Base-by-base conservation (phyloP, 2,888 invertebrate species). In the Hofmannophila pseudospretella region DNA sequence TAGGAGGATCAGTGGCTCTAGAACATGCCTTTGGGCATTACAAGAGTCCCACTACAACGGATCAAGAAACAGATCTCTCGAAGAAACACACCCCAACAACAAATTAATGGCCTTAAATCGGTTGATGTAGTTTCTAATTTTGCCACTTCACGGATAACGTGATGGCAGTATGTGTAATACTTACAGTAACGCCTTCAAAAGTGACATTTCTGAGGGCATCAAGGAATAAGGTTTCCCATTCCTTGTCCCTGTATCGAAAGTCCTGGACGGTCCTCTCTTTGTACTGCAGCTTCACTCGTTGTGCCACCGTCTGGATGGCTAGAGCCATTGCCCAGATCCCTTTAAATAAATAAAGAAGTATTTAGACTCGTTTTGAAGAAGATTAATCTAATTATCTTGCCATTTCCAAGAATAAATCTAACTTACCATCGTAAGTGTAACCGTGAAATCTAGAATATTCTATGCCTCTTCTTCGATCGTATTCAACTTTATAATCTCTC, bases 381-480 rank as follows among this genome's bases (percentile, higher is more conserved):
- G n/a, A n/a, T n/a, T n/a, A n/a, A n/a, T n/a, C n/a, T n/a, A n/a
- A n/a, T n/a, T n/a, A n/a, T n/a, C n/a, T n/a, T n/a, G n/a, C n/a
- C n/a, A n/a, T n/a, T n/a, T n/a, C n/a, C n/a, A n/a, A n/a, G n/a
- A n/a, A n/a, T n/a, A n/a, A n/a, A n/a, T n/a, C n/a, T 7, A 13
- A 34, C 62, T 56, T 52, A 86, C 97, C 99, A 75, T 99, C 99
- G 72, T 99, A 99, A 7, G 98, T 98, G 76, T 99, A 99, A 1
- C 98, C 98, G 72, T 98, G 98, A 69, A 97, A 98, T 49, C 97
- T 90, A 22, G 97, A 97, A 80, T 96, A 97, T 63, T 96, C 96
- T 1, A 80, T 69, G 1, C 94, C 94, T 47, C 96, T 88, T 44
- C 94, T 84, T 19, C 93, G 90, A 60, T 97, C 93, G 72, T 98